Conservation (phyloP, 1,140 invertebrate genomes). For the Nasonia vitripennis region DNA sequence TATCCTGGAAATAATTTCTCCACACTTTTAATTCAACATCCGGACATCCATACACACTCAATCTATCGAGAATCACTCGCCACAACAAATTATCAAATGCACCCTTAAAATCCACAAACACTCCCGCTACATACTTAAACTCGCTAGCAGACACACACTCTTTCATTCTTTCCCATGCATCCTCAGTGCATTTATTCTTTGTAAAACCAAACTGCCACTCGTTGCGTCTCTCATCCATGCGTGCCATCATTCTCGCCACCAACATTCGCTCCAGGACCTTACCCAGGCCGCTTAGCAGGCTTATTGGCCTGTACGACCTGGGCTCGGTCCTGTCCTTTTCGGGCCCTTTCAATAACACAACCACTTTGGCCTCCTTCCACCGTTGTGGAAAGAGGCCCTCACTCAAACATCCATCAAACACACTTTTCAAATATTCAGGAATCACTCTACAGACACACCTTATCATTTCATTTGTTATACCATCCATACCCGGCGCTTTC, state of each 20-base stretch:
- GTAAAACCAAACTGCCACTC: conserved; percentile 20
- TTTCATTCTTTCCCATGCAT: conserved; percentile 25
- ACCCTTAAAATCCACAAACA: conserved; percentile 6
- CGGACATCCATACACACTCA: background rate
- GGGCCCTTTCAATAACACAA: background rate
- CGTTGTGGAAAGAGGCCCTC: background rate
- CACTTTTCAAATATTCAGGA: no score
- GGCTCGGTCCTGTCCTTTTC: background rate
- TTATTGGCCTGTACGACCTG: conserved; percentile 15
- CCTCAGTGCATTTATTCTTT: conserved; percentile 3
- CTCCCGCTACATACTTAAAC: background rate
- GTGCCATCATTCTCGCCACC: conserved; percentile 42
- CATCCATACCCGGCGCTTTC: no score
- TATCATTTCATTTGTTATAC: no score
- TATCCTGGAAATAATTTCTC: background rate
- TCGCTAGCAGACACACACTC: background rate
- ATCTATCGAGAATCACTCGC: background rate
- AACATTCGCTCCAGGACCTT: conserved; percentile 50
- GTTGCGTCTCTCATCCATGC: background rate
- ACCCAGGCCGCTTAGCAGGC: background rate
- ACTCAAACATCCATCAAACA: no score
- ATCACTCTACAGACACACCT: no score
- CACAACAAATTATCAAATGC: conserved; percentile 6
- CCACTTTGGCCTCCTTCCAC: no score
- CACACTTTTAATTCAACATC: background rate